phyloP scores from a whole-genome alignment of 2,888 invertebrate genomes.

The Drosophila putrida region DNA sequence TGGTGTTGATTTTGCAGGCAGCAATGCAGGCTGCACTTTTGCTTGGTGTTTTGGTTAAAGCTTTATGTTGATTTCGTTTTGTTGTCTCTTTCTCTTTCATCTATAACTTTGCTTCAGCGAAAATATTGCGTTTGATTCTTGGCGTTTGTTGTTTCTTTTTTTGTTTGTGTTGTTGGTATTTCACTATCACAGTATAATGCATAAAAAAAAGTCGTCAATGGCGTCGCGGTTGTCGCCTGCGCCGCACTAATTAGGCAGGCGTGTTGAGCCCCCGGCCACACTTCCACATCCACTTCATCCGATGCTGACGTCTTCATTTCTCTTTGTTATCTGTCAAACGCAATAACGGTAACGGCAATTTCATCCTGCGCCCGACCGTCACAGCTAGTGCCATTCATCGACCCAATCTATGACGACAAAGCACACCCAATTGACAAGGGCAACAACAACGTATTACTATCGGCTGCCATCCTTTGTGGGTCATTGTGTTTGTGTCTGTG shows the following conservation, averaged over 20 bases:
- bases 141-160: conserved; percentile 41
- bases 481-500: conserved; percentile 49
- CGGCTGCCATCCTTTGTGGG: conserved; percentile 61
- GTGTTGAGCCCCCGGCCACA: conserved; percentile 57
- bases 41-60: conserved; percentile 76
- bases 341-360: conserved; percentile 53
- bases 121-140: conserved; percentile 74
- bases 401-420: conserved; percentile 70
- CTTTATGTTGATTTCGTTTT: conserved; percentile 66
- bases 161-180: conserved; percentile 58
- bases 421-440: conserved; percentile 61
- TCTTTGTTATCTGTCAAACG: conserved; percentile 60
- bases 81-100: conserved; percentile 42
- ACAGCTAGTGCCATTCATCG: conserved; percentile 59
- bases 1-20: conserved; percentile 27
- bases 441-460: conserved; percentile 56
- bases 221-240: conserved; percentile 60
- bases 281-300: conserved; percentile 57
- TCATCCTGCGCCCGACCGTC: conserved; percentile 51
- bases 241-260: conserved; percentile 60
- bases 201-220: conserved; percentile 56
- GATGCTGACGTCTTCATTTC: conserved; percentile 68
- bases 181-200: conserved; percentile 76
- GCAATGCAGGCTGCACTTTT: conserved; percentile 32
- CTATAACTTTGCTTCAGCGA: conserved; percentile 44